Percentiles rank a stretch among this genome's conserved stretches.
Evolutionary conservation across 2,113 vertebrate genomes (phyloP).

Genomic region (Sminthopsis crassicaudata): DNA sequence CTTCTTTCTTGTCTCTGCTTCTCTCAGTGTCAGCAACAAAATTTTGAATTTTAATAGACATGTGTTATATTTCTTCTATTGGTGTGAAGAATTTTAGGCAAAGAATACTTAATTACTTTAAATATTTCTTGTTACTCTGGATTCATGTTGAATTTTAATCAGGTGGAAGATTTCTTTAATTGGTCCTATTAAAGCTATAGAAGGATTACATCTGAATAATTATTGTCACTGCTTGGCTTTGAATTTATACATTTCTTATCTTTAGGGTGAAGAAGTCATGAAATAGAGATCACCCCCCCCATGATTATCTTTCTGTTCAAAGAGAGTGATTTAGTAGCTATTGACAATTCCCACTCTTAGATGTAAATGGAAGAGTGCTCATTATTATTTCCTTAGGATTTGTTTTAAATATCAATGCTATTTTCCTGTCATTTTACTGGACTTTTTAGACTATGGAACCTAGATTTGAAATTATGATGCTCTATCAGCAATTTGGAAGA

Average conservation of each 20-base stretch:
- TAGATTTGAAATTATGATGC: slow-evolving; percentile 17
- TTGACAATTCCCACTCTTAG: background rate
- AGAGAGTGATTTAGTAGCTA: slow-evolving; percentile 1
- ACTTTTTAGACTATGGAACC: slow-evolving; percentile 27
- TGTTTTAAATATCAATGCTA: background rate
- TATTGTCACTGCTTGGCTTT: slow-evolving; percentile 48
- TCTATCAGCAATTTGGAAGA: background rate
- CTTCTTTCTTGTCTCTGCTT: background rate
- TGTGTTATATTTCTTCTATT: slow-evolving; percentile 14
- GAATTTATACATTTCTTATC: slow-evolving; percentile 53
- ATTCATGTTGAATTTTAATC: slow-evolving; percentile 76
- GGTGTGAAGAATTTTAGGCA: slow-evolving; percentile 44
- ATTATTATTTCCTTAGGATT: background rate
- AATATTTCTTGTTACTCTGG: slow-evolving; percentile 64
- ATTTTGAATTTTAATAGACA: slow-evolving; percentile 52
- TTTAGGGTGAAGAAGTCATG: slow-evolving; percentile 32
- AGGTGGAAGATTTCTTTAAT: slow-evolving; percentile 70
- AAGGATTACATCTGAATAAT: slow-evolving; percentile 55
- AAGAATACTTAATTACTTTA: slow-evolving; percentile 57
- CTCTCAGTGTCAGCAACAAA: slow-evolving; percentile 22
- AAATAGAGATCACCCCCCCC: slow-evolving; percentile 4
- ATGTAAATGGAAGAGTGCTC: background rate
- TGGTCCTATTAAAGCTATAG: slow-evolving; percentile 66
- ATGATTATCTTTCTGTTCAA: slow-evolving; percentile 29
- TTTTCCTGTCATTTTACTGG: background rate